These are phyloP conservation scores for Caligus rogercresseyi DNA, from an alignment of 1,140 invertebrate species.

Conservation along the genomic window DNA sequence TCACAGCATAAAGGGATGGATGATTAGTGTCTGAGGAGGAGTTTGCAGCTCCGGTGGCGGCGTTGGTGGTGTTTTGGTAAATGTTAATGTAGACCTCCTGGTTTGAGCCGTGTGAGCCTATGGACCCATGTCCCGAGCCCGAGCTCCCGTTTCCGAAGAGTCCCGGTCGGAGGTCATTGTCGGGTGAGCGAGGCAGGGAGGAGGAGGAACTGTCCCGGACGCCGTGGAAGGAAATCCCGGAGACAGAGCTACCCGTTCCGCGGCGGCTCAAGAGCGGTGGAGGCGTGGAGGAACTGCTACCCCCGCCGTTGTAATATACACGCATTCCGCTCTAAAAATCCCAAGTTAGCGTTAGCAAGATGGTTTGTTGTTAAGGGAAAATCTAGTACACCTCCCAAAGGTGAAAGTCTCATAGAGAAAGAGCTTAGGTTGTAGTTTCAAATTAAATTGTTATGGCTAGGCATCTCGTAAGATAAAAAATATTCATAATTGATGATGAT, in stretches of 20 bases:
- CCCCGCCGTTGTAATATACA: conserved; percentile 21
- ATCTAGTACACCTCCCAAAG: too few species aligned
- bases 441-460: too few species aligned
- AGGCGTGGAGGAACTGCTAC: conserved; percentile 28
- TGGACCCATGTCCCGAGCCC: conserved; percentile 12
- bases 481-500: too few species aligned
- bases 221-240: conserved; percentile 24
- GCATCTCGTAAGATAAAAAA: too few species aligned
- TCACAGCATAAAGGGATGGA: conserved; percentile 14
- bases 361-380: background rate
- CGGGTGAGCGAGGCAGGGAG: conserved; percentile 17
- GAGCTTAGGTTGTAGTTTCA: too few species aligned
- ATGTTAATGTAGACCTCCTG: conserved; percentile 18
- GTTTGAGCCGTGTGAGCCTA: conserved; percentile 15
- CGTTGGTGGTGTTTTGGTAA: conserved; percentile 22
- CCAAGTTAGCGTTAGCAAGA: too few species aligned
- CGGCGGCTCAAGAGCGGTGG: conserved; percentile 19
- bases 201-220: conserved; percentile 18
- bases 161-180: conserved; percentile 22
- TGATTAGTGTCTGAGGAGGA: too few species aligned
- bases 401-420: too few species aligned
- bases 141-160: conserved; percentile 25
- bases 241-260: conserved; percentile 12
- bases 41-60: too few species aligned
- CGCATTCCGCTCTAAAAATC: conserved; percentile 16